Percentiles rank a stretch among this genome's conserved stretches.
Conservation (phyloP, 2,797 vertebrate species). For the Pteronotus mesoamericanus region DNA sequence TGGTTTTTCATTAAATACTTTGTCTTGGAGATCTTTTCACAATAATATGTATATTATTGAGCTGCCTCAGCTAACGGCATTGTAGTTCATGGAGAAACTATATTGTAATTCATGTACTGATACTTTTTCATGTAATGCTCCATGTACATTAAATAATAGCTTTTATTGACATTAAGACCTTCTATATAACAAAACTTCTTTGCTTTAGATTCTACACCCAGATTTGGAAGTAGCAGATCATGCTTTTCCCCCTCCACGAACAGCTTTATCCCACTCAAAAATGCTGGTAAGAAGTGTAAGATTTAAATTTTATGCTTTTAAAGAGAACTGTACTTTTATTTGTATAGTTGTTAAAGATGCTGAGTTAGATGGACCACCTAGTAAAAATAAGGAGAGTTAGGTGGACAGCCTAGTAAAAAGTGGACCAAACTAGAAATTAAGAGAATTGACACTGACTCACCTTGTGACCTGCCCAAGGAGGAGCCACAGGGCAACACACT, state of each 20-base stretch:
- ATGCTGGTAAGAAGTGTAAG: constrained; percentile 91
- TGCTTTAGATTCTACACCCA: constrained; percentile 93
- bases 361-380: neutral
- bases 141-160: neutral
- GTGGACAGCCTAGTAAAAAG: neutral
- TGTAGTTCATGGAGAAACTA: neutral
- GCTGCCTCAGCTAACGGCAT: neutral
- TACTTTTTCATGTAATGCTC: constrained; percentile 2
- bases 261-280: constrained; percentile 93
- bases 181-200: constrained; percentile 56
- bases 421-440: neutral
- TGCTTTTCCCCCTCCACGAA: constrained; percentile 95
- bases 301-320: constrained; percentile 17
- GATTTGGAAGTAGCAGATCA: constrained; percentile 98
- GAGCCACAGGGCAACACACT: neutral
- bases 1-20: constrained; percentile 24
- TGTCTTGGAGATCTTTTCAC: neutral
- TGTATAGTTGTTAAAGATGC: constrained; percentile 7
- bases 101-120: neutral
- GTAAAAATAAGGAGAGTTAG: neutral
- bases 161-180: constrained; percentile 32
- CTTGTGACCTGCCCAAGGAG: neutral
- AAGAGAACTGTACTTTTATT: neutral
- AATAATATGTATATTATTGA: neutral
- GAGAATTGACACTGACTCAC: neutral